Percentiles rank a stretch among this genome's conserved stretches.
These are phyloP conservation scores for Saimiri boliviensis DNA, from an alignment of 2,113 vertebrate species.

Conservation along the genomic window DNA sequence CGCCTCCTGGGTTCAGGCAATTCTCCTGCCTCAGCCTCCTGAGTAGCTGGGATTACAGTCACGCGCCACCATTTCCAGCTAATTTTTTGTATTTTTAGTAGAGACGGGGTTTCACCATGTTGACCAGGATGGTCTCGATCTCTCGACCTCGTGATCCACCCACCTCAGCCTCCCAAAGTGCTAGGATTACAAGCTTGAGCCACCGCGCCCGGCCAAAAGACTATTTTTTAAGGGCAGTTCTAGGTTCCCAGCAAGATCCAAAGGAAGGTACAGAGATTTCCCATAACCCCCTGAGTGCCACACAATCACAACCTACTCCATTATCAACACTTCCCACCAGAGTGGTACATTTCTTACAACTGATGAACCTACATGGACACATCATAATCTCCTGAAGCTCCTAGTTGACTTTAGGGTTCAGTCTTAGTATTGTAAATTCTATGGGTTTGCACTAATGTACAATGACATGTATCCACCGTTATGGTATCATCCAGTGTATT, in stretches of 20 bases:
- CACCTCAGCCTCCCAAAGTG: too few species aligned
- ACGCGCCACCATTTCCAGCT: accelerated
- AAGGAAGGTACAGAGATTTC: not conserved
- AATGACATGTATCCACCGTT: not conserved
- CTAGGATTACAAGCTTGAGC: too few species aligned
- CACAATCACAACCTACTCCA: not conserved
- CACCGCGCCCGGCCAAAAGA: not conserved
- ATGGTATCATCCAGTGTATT: not conserved
- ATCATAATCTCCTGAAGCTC: not conserved
- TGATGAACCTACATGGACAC: not conserved
- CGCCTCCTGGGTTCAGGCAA: too few species aligned
- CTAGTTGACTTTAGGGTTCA: not conserved
- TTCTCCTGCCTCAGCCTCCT: too few species aligned
- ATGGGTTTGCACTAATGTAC: not conserved
- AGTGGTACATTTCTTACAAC: not conserved
- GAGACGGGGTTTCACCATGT: too few species aligned
- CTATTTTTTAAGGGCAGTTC: not conserved
- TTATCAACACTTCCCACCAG: not conserved
- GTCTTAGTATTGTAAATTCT: not conserved
- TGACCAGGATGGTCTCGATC: too few species aligned
- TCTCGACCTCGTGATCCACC: too few species aligned
- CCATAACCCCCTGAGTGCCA: not conserved
- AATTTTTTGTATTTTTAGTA: too few species aligned
- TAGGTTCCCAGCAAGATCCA: not conserved
- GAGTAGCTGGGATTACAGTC: too few species aligned